A percentile compares a stretch with the other conserved stretches of the same genome.
These are phyloP conservation scores for Pao palembangensis DNA, from an alignment of 2,113 vertebrate genomes.

Conservation along the genomic window DNA sequence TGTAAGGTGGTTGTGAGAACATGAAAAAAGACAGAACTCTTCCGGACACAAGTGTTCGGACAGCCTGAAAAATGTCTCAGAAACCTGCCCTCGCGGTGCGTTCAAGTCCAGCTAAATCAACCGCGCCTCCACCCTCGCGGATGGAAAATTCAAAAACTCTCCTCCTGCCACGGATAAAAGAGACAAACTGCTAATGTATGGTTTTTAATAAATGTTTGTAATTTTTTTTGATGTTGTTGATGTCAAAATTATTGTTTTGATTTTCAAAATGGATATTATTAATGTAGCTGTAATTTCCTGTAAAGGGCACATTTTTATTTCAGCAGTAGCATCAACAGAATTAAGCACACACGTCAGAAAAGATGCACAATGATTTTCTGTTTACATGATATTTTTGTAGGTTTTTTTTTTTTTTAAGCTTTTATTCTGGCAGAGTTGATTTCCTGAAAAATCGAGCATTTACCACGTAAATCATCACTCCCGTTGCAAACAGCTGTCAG, in stretches of 20 bases:
- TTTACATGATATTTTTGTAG: conserved; percentile 68
- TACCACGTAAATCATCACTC: conserved; percentile 25
- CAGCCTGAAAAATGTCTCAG: background rate
- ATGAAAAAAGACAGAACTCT: conserved; percentile 33
- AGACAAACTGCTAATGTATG: conserved; percentile 59
- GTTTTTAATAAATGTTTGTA: conserved; percentile 69
- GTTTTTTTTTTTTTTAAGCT: conserved; percentile 64
- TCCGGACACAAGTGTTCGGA: too few species aligned
- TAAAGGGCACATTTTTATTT: conserved; percentile 76
- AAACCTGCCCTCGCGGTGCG: conserved; percentile 24
- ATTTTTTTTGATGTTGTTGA: conserved; percentile 62
- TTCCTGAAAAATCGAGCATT: conserved; percentile 40
- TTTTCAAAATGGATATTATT: conserved; percentile 71
- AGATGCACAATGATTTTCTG: conserved; percentile 76
- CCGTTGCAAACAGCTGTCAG: conserved; percentile 20
- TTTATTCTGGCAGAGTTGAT: conserved; percentile 36
- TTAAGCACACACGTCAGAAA: conserved; percentile 71
- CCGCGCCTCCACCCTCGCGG: conserved; percentile 30
- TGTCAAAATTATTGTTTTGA: conserved; percentile 69
- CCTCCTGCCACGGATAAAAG: conserved; percentile 29
- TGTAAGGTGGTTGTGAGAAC: conserved; percentile 68
- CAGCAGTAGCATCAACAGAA: conserved; percentile 68
- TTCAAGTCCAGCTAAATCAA: conserved; percentile 22
- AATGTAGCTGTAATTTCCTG: conserved; percentile 73
- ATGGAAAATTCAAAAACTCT: conserved; percentile 49